Base-by-base conservation (phyloP, 2,113 vertebrate species). In the Heliornis fulica region DNA sequence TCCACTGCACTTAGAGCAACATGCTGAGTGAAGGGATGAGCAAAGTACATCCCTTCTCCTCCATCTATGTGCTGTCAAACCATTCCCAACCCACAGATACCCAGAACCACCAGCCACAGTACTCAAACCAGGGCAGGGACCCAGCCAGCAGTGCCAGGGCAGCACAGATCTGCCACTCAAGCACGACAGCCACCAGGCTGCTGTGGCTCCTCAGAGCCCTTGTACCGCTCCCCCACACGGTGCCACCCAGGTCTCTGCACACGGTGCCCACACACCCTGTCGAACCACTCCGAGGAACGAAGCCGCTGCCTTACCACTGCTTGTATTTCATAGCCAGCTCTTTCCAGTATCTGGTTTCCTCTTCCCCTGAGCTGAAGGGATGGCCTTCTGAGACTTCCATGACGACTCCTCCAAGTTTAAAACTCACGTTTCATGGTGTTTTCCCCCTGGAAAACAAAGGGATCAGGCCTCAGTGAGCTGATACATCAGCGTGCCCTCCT, bases 311-410 rank as follows among this genome's bases (percentile, higher is more conserved):
- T 95, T 96, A 99, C 99, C 99, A 98, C 81, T 98, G 98, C 92
- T 99, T 98, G 45, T 99, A 99, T 89, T 98, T 98, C 82, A 97
- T 92, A 4, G 99, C 98, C 96, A 99, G 59, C 34, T 99, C 98
- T 97, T 98, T 99, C 99, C 99, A 99, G 92, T 99, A 99, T 89
- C 77, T 92, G 56, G 98, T 83, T 94, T 99, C 99, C 69, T 99
- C 99, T 94, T 99, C 98, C 72, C 98, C 71, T 3, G 99, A 99
- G n/a, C 95, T 81, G 94, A 99, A 99, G 15, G 90, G 97, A 26
- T 63, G 89, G 64, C 94, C 97, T 83, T 98, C 94, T 0, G 97
- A 95, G 90, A 98, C 98, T 43, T 98, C 98, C 99, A 99, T 99
- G 41, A 80, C 94, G 31, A 92, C 66, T 83, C 5, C 18, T 36